phyloP scores from a whole-genome alignment of 2,113 vertebrate species.

The Bubalus kerabau region DNA sequence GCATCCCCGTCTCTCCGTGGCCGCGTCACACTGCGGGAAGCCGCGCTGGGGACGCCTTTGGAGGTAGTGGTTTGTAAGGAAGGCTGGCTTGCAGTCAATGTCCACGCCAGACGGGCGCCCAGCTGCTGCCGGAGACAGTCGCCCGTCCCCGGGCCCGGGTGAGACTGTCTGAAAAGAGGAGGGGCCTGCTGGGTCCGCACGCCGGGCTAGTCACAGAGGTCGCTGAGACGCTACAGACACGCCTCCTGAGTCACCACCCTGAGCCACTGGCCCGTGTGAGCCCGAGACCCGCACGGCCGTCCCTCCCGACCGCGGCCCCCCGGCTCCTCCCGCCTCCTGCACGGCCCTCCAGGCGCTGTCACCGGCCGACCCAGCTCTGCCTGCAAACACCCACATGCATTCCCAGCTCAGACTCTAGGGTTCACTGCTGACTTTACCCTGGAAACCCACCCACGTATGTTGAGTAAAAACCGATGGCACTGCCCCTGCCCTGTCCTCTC shows the following conservation, averaged over 20 bases:
- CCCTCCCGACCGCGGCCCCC: neutral
- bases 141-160: conserved; percentile 79
- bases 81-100: conserved; percentile 84
- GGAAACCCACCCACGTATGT: too few species aligned
- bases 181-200: neutral
- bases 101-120: conserved; percentile 92
- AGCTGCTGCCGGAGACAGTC: conserved; percentile 86
- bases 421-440: neutral
- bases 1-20: conserved; percentile 88
- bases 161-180: conserved; percentile 80
- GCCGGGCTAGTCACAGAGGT: neutral
- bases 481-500: neutral
- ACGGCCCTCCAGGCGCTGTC: neutral
- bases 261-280: neutral
- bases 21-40: conserved; percentile 78
- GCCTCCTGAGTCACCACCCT: accelerated
- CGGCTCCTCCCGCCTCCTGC: neutral
- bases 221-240: neutral
- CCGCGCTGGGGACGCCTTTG: conserved; percentile 79
- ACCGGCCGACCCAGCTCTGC: neutral
- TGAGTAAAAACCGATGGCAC: neutral
- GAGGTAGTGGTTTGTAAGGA: conserved; percentile 82
- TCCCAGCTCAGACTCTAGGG: neutral
- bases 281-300: accelerated
- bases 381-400: neutral